Conservation (phyloP, 2,797 vertebrate species). For the Falco columbarius region DNA sequence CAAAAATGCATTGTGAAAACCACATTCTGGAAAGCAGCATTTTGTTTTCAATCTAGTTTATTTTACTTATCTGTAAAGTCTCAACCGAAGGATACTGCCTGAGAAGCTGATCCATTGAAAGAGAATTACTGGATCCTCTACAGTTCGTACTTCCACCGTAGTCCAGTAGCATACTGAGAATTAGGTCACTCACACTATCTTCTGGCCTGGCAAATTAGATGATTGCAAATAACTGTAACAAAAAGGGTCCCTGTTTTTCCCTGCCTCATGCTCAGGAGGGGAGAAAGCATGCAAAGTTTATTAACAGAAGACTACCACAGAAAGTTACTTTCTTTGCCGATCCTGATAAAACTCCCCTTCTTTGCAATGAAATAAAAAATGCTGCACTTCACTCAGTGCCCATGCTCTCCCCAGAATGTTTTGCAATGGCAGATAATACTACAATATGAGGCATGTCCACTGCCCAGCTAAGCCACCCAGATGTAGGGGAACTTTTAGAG, state of each 20-base stretch:
- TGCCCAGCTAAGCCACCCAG: neutral
- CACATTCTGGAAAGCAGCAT: conserved; percentile 39
- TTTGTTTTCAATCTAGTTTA: conserved; percentile 71
- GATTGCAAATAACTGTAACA: conserved; percentile 79
- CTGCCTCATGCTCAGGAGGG: neutral
- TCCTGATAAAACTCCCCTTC: neutral
- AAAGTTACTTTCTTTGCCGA: neutral
- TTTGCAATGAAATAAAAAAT: neutral
- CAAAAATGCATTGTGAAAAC: neutral
- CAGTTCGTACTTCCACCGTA: conserved; percentile 85
- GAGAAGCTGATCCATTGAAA: conserved; percentile 86
- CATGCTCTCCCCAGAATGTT: neutral
- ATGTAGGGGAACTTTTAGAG: neutral
- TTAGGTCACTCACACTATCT: conserved; percentile 82
- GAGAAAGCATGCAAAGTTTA: neutral
- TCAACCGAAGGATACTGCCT: conserved; percentile 77
- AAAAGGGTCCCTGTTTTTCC: conserved; percentile 50
- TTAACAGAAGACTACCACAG: neutral
- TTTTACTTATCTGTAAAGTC: conserved; percentile 76
- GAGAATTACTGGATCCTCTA: conserved; percentile 83
- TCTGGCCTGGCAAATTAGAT: conserved; percentile 82
- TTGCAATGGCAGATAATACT: neutral
- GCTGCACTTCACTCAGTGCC: neutral
- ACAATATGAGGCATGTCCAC: neutral
- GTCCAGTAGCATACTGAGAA: conserved; percentile 83